These are phyloP conservation scores for Campoplex nolae DNA, from an alignment of 2,888 invertebrate species.

Conservation along the genomic window DNA sequence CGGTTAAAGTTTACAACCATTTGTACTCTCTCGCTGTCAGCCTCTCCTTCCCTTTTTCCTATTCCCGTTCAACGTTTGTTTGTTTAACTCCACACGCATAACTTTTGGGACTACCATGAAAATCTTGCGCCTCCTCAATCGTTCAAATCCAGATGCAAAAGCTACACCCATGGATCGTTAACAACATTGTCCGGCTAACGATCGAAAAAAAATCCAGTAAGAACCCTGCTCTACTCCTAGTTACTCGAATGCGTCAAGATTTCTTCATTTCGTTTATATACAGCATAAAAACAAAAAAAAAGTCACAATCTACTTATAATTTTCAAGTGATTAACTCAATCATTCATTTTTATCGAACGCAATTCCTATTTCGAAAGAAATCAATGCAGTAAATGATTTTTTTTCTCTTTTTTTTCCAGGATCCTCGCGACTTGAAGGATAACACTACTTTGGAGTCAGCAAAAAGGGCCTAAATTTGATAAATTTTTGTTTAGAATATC, in stretches of 20 bases:
- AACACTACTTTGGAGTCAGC: too few relatives aligned
- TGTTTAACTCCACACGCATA: not conserved
- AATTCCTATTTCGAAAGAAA: not conserved
- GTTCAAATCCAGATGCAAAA: not conserved
- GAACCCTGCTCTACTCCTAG: too few relatives aligned
- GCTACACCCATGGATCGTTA: not conserved
- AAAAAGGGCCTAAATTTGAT: too few relatives aligned
- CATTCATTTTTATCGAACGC: too few relatives aligned
- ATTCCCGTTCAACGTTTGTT: conserved; percentile 29
- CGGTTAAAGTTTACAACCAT: conserved; percentile 55
- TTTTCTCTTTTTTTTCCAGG: not conserved
- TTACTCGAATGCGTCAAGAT: too few relatives aligned
- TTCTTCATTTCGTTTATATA: not conserved
- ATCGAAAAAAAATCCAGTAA: too few relatives aligned
- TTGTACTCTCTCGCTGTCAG: conserved; percentile 45
- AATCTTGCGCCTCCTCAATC: not conserved
- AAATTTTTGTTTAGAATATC: too few relatives aligned
- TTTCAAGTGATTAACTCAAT: too few relatives aligned
- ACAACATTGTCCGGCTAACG: not conserved
- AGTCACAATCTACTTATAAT: too few relatives aligned
- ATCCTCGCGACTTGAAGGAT: not conserved
- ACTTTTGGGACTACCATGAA: not conserved
- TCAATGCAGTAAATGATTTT: not conserved
- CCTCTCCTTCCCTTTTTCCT: conserved; percentile 21
- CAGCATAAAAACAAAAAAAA: not conserved